Evolutionary conservation across 2,797 vertebrate species (phyloP), one percentile per base, ranked within the genome.

Genomic region (Sebastes hubbsi): DNA sequence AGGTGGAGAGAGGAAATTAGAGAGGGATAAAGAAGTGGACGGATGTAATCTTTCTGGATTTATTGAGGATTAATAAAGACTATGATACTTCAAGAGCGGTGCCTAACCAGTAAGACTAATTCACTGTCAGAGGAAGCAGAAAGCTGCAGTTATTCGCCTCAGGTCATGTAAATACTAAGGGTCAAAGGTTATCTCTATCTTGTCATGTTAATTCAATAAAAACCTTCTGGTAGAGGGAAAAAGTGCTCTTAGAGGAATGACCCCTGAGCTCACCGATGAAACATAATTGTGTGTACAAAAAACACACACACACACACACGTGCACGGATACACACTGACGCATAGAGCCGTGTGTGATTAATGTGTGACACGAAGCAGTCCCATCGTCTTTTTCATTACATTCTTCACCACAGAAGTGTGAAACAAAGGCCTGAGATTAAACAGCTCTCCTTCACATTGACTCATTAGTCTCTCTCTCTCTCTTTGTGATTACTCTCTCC

Each of bases 371-470:
- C 56, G 25, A 36, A 46, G 74, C 42, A 29, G 78, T 79, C 66
- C 20, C 74, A 34, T 22, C 49, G 30, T 83, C 83, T 78, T 80
- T 87, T 87, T 90, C 83, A 87, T 89, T 85, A 69, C 80, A 83
- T 88, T 91, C 81, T 77, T 90, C 83, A 86, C 64, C 76, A n/a
- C 75, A 82, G 85, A 78, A 77, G 58, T 68, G 72, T 79, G 84
- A 92, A 90, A 93, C 91, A 94, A 92, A 91, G 81, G 84, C 34
- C 76, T 46, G 70, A 89, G 91, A 93, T 93, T 93, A 91, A 91
- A 91, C 88, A 74, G 86, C 88, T 89, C 81, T 87, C 77, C 78
- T 81, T 89, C 90, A 86, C 86, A 80, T 59, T 78, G 82, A 91
- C 77, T 94, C 91, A 92, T 93, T 92, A 93, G 83, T 90, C 89